Evolutionary conservation across 2,888 invertebrate species (phyloP), one percentile per base, ranked within the genome.

Genomic region (Rhagonycha fulva): DNA sequence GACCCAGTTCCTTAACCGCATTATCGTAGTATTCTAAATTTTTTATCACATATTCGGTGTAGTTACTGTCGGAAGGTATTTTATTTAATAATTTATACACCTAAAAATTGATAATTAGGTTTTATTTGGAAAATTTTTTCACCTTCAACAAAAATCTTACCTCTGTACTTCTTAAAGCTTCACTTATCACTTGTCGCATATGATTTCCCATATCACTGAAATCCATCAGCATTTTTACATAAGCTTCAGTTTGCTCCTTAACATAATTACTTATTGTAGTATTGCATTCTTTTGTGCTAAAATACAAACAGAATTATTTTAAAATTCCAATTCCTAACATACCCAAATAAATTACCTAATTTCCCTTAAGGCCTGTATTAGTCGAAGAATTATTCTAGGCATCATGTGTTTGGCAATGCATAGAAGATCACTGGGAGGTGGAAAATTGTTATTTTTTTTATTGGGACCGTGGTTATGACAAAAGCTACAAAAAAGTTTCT

Each of bases 191-290:
- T 82, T 92, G 91, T 81, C 98, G 91, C 98, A 98, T 98, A 80
- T 98, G 93, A 81, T 97, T 97, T 60, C 98, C 98, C 96, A 98
- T 96, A 85, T 96, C 96, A 89, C 97, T 97, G 83, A 98, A 92
- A 86, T 97, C 96, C 88, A 98, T 94, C 77, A 98, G 89, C 94
- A 98, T 96, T 81, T 94, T 93, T 76, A 98, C 92, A 88, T 94
- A 98, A 76, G 92, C 91, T 87, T 98, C 97, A 75, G 96, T 95
- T n/a, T 47, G n/a, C 96, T 96, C 88, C 98, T 94, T 78, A 98
- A 89, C 94, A 98, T 96, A 81, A 94, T 93, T 76, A 98, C 92
- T 88, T 94, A 98, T 76, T 92, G 91, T 87, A 97, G 97, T 75
- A 96, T 95, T 23, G 2, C 78, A 74, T 14, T 79, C 80, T 30